Conservation (phyloP, 2,888 invertebrate species). For the Lasioglossum marginatum region DNA sequence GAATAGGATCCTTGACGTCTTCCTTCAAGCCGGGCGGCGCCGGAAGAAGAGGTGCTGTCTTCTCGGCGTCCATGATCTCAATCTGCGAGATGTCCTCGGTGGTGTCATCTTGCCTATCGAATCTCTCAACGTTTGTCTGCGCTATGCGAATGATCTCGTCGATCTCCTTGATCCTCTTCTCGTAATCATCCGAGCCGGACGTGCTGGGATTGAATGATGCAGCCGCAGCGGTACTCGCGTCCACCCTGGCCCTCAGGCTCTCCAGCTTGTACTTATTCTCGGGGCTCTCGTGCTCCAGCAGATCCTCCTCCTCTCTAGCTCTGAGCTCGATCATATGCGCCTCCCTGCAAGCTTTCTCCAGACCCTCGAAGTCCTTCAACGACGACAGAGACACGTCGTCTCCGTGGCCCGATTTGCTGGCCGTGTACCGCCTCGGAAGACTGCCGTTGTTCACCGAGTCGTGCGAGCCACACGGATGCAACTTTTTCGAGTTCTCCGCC, state of each 20-base stretch:
- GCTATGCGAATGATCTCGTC: slow-evolving; percentile 89
- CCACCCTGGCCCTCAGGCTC: slow-evolving; percentile 76
- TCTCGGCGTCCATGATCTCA: slow-evolving; percentile 76
- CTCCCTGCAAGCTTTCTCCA: slow-evolving; percentile 95
- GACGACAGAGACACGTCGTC: slow-evolving; percentile 95
- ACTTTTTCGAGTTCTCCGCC: slow-evolving; percentile 89
- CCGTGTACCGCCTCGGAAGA: slow-evolving; percentile 89
- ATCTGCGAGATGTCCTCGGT: slow-evolving; percentile 86
- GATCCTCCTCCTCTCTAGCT: slow-evolving; percentile 94
- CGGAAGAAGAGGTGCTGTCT: slow-evolving; percentile 31
- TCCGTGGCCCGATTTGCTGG: slow-evolving; percentile 90
- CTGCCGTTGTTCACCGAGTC: slow-evolving; percentile 94
- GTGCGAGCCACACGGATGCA: slow-evolving; percentile 90
- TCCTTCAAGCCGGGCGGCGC: slow-evolving; percentile 35
- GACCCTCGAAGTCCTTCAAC: slow-evolving; percentile 95
- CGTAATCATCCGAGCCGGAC: slow-evolving; percentile 87
- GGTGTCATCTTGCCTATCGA: slow-evolving; percentile 86
- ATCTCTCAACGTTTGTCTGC: slow-evolving; percentile 88
- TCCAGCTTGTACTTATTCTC: slow-evolving; percentile 87
- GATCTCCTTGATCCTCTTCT: slow-evolving; percentile 89
- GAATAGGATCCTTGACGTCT: slow-evolving; percentile 57
- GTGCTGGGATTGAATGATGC: slow-evolving; percentile 84
- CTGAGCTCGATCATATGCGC: slow-evolving; percentile 93
- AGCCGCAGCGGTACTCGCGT: slow-evolving; percentile 75
- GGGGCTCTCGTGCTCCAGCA: slow-evolving; percentile 88